Evolutionary conservation across 2,113 vertebrate species (phyloP), one percentile per base, ranked within the genome.

Genomic region (Datnioides undecimradiatus): DNA sequence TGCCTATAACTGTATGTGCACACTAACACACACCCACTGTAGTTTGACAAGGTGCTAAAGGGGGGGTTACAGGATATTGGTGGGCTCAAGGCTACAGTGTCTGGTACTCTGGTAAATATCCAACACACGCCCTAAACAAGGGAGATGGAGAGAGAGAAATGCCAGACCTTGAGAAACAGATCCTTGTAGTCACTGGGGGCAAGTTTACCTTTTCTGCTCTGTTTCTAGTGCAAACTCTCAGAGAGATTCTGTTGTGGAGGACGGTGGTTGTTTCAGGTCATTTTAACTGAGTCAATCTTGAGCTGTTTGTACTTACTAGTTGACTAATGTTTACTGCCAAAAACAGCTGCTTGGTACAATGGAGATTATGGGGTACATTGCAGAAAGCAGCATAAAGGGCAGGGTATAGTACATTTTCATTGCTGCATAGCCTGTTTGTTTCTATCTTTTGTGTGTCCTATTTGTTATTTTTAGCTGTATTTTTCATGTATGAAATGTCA

Each of bases 21-120:
- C 77, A 63, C 69, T 19, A 59, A 51, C 36, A 43, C 45, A 59
- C 58, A 71, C 51, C 69, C 27, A 43, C 51, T 63, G 31, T 54
- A 68, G 68, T 73, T 79, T 85, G 84, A 91, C 76, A 78, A 71
- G 79, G 82, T 83, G 87, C 57, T 82, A 17, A 52, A 51, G 66
- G 52, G 29, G 29, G 51, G 54, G 38, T 48, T 73, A n/a, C 65
- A 82, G 82, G 73, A 85, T 87, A 74, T 87, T 76, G 68, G 82
- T 80, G 17, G 25, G 36, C 62, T 82, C 58, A 68, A 40, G 29
- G 58, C 78, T 75, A 25, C 48, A 57, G 52, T 29, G 76, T 85
- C 89, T 85, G 86, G 82, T 80, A 21, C 81, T 86, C 90, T 90
- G 90, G 76, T 76, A 80, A 80, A 73, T 83, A 58, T 92, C 87